These are phyloP conservation scores for Eueremaeus valkanovi DNA, from an alignment of 2,888 invertebrate species.

Conservation along the genomic window DNA sequence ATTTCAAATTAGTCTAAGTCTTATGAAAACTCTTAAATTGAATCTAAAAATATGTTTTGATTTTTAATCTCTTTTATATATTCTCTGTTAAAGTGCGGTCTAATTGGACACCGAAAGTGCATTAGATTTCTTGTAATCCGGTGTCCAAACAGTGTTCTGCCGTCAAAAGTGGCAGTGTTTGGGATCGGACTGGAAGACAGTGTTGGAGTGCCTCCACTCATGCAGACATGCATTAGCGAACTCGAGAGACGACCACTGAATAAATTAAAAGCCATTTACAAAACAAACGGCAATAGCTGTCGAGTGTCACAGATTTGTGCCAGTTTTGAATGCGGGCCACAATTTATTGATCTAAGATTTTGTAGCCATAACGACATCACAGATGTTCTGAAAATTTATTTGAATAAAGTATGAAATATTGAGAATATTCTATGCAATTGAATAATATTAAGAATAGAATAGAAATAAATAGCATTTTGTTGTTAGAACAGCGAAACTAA, in stretches of 20 bases:
- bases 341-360: constrained; percentile 36
- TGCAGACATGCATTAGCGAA: constrained; percentile 34
- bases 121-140: constrained; percentile 28
- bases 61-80: too few species aligned
- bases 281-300: neutral
- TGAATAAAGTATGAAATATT: constrained; percentile 23
- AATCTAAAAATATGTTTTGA: too few species aligned
- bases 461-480: neutral
- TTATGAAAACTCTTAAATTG: too few species aligned
- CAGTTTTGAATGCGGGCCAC: constrained; percentile 38
- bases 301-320: constrained; percentile 20
- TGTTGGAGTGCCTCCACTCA: constrained; percentile 32
- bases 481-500: too few species aligned
- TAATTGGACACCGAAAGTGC: constrained; percentile 37
- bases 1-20: too few species aligned
- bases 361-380: constrained; percentile 34
- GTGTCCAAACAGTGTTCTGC: constrained; percentile 37
- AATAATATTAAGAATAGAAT: neutral
- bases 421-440: neutral
- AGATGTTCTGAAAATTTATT: constrained; percentile 34
- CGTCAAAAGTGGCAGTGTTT: constrained; percentile 27
- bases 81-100: constrained; percentile 11
- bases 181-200: constrained; percentile 21
- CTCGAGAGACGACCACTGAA: constrained; percentile 35
- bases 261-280: constrained; percentile 36